Evolutionary conservation across 2,797 vertebrate species (phyloP), one percentile per base, ranked within the genome.

Genomic region (Carcharodon carcharias): DNA sequence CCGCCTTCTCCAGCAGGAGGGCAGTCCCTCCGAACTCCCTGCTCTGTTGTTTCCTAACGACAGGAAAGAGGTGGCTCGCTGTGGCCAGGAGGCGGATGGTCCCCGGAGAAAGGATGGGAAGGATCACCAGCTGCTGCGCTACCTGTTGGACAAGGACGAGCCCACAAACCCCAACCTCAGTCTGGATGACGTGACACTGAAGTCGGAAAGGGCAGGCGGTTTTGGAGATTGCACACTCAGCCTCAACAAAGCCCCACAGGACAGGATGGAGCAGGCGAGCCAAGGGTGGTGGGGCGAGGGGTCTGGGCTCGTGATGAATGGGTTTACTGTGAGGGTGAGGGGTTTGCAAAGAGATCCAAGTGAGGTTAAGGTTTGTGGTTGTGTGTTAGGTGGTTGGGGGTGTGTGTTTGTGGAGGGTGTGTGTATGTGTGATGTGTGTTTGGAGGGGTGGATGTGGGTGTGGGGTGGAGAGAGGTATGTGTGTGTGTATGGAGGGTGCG

Each of bases 91-190:
- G 96, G 73, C 97, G 16, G 96, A 97, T 0, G 85, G 96, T 56
- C 97, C 98, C 96, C 97, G 98, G 97, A 98, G 98, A 96, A 99
- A 98, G 96, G 98, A 99, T 21, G 98, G 98, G 26, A 99, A 99
- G 97, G 99, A 99, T 97, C 99, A 99, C 96, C 99, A 99, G 97
- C 98, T 99, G 87, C 98, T 99, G 8, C 98, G 99, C 4, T 99
- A 99, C 96, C 98, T 99, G n/a, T 98, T 99, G 96, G 99, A 99
- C 96, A 99, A 99, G 69, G 99, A 99, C 0, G 99, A 99, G 97
- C 98, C 98, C 0, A 98, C 98, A 28, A 98, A 98, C 0, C 98
- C 99, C 0, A 97, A 98, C 26, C 97, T 99, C 96, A 99, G 98
- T 97, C 97, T 99, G 96, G 98, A 99, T 35, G 99, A 99, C 0